These are phyloP conservation scores for Pristionchus entomophagus DNA, from an alignment of 2,888 invertebrate genomes.

Conservation along the genomic window DNA sequence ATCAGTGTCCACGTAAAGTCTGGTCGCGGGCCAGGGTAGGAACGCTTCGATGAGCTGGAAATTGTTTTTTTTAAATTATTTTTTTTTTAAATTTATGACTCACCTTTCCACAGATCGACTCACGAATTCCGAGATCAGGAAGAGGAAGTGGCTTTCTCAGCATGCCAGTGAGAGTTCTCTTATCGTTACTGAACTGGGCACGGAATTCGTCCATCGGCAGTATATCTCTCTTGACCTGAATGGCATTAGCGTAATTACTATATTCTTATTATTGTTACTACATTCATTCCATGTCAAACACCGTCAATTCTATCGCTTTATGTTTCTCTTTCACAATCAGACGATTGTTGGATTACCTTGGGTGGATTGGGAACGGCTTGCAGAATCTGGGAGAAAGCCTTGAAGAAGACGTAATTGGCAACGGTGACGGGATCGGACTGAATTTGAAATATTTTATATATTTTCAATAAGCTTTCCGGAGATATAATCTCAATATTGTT, in stretches of 20 bases:
- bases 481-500: neutral
- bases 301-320: no score
- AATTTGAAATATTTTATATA: neutral
- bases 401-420: slow-evolving; percentile 23
- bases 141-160: neutral
- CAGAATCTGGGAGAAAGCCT: neutral
- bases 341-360: neutral
- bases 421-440: neutral
- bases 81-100: no score
- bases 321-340: no score
- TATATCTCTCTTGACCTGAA: neutral
- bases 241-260: no score
- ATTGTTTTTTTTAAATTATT: no score
- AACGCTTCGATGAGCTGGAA: neutral
- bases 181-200: neutral
- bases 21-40: slow-evolving; percentile 65
- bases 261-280: no score
- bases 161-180: slow-evolving; percentile 22
- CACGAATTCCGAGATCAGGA: neutral
- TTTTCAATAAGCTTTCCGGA: no score
- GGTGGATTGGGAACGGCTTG: neutral
- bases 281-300: no score
- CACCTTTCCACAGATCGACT: neutral
- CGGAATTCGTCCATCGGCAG: neutral
- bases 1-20: slow-evolving; percentile 67